phyloP scores from a whole-genome alignment of 2,797 vertebrate genomes.

The Poliocrania exsul region DNA sequence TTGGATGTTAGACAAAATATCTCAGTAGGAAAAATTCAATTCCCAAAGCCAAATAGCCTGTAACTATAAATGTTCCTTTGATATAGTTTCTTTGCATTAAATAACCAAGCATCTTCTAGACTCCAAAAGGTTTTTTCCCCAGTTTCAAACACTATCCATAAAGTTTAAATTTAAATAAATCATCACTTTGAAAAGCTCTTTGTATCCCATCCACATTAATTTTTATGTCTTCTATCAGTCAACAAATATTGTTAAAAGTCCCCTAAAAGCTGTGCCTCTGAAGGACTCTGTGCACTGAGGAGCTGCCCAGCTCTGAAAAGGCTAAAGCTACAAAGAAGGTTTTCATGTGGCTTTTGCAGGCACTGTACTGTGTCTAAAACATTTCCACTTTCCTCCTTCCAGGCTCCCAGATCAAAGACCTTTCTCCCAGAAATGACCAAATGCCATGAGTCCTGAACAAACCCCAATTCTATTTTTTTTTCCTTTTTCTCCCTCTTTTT shows the following conservation, averaged over 20 bases:
- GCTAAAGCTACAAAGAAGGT: slow-evolving; percentile 81
- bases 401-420: slow-evolving; percentile 80
- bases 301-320: slow-evolving; percentile 79
- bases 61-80: slow-evolving; percentile 67
- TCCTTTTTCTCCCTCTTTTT: not conserved
- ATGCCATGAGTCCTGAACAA: slow-evolving; percentile 80
- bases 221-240: slow-evolving; percentile 42
- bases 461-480: slow-evolving; percentile 64
- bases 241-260: slow-evolving; percentile 58
- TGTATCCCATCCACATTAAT: slow-evolving; percentile 35
- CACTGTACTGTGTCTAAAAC: slow-evolving; percentile 75
- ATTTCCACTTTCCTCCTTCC: slow-evolving; percentile 78
- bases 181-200: slow-evolving; percentile 27
- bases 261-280: not conserved
- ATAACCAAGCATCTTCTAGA: slow-evolving; percentile 44
- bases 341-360: slow-evolving; percentile 85
- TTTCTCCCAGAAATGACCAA: slow-evolving; percentile 80
- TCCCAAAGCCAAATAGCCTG: slow-evolving; percentile 68
- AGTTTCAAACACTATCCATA: slow-evolving; percentile 32
- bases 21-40: slow-evolving; percentile 67
- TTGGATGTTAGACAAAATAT: slow-evolving; percentile 71
- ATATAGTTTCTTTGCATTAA: slow-evolving; percentile 65
- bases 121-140: slow-evolving; percentile 17
- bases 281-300: slow-evolving; percentile 74
- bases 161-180: slow-evolving; percentile 61